A percentile compares a stretch with the other conserved stretches of the same genome.
Evolutionary conservation across 1,140 invertebrate genomes (phyloP).

Genomic region (Drosophila pruinosa): DNA sequence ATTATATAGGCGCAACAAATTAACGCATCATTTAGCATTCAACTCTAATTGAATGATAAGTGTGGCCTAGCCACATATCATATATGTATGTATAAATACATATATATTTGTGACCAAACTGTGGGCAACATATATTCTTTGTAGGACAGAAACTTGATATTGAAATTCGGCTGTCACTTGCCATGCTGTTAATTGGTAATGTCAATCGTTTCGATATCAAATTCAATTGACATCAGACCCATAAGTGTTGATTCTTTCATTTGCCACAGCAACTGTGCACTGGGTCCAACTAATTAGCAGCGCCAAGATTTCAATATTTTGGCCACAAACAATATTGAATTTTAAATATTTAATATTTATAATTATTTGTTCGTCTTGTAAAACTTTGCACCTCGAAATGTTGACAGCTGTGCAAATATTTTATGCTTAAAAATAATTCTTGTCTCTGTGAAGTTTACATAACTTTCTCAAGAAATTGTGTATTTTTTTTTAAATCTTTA

Average conservation of each 20-base stretch:
- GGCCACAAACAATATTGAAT: conserved; percentile 2
- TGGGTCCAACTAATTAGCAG: conserved; percentile 23
- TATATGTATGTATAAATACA: neutral
- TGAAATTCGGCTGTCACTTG: neutral
- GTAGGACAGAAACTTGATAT: neutral
- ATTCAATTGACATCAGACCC: conserved; percentile 25
- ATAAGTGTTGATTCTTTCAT: conserved; percentile 17
- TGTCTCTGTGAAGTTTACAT: neutral
- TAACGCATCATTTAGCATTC: neutral
- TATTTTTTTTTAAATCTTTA: neutral
- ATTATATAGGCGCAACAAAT: neutral
- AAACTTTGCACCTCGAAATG: neutral
- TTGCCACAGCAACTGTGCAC: neutral
- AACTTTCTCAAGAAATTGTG: neutral
- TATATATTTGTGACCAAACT: neutral
- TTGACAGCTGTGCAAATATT: conserved; percentile 28
- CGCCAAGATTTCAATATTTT: neutral
- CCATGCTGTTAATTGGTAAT: conserved; percentile 18
- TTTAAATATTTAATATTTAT: neutral
- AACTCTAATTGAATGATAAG: conserved; percentile 18
- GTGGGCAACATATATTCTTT: neutral
- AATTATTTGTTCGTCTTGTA: conserved; percentile 2
- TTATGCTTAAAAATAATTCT: neutral
- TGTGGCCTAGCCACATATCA: conserved; percentile 15
- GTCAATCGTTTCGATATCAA: conserved; percentile 2